Evolutionary conservation across 1,140 invertebrate species (phyloP), one percentile per base, ranked within the genome.

Genomic region (Maconellicoccus hirsutus): DNA sequence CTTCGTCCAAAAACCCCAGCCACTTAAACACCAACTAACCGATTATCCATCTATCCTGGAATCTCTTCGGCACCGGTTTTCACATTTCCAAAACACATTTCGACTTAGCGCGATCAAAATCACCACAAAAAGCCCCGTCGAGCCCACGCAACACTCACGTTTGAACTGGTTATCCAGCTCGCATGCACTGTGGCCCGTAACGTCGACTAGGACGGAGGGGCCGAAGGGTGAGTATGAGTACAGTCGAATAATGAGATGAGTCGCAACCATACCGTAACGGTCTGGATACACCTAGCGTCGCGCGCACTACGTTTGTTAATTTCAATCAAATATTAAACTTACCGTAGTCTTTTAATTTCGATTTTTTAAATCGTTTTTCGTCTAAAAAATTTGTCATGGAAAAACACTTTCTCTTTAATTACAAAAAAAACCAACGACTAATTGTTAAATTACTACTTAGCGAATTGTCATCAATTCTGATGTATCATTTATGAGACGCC

Each of bases 361-460:
- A 52, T 52, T 52, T 52, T 52, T 52, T 52, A 52, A n/a, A 52
- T 52, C 42, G 42, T 52, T 52, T 33, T 52, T 52, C 42, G 6
- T 16, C n/a, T n/a, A n/a, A n/a, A 14, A 52, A 52, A 52, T 52
- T 52, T 52, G 42, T 19, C 42, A 52, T 19, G 42, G 29, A 33
- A 33, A 33, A 6, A 52, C 2, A 52, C 42, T 52, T 52, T 52
- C 42, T 52, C 42, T 52, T 52, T 52, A 52, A 52, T 52, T 52
- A 52, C n/a, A n/a, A n/a, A n/a, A n/a, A 52, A 52, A 52, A 2
- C 6, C n/a, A 14, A 52, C 42, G 42, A 52, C 42, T 52, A 52
- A 52, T 52, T 52, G 42, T 52, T n/a, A 16, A 52, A 52, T 52
- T 52, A 52, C 42, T 52, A 52, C 16, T 16, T 52, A 52, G 6